Base-by-base conservation (phyloP, 2,797 vertebrate species). In the Sebastes flavidus region DNA sequence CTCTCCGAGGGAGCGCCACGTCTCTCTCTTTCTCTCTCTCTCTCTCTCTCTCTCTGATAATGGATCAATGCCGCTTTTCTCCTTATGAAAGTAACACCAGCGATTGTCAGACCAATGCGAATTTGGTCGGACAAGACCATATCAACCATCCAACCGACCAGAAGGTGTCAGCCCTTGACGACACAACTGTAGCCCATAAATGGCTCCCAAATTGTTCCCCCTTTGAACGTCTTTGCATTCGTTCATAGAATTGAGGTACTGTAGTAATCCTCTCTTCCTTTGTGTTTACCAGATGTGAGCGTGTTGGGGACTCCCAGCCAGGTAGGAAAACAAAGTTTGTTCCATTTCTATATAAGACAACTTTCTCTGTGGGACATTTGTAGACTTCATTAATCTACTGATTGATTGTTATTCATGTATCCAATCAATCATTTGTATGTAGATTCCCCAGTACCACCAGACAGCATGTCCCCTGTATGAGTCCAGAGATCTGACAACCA, bases 221-320 rank as follows among this genome's bases (percentile, higher is more conserved):
- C 4, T 24, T 25, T 22, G 2, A 58, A 34, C 3, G 4, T 59
- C 16, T 18, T 56, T 27, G 22, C 20, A 30, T 71, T 11, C 62
- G 24, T 65, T 49, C 27, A 66, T 8, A 30, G 13, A 30, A 8
- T 13, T 20, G 18, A 11, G n/a, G 25, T 36, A 36, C 24, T 12
- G 9, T 61, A 25, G 11, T 80, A 6, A 75, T 22, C 8, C 4
- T 42, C 8, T 68, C 63, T 56, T 25, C 55, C 8, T 73, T 72
- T 87, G 56, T 85, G 46, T 85, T 76, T 65, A 8, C 24, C 62
- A 91, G 88, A 65, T 42, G 13, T 34, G 6, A 65, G 16, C 62
- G 24, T 70, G 22, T 7, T 30, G 22, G 60, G 55, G n/a, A 70
- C 34, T 71, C 10, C 66, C 25, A 74, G 42, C 32, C 81, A 87